Percentiles rank a stretch among this genome's conserved stretches.
Evolutionary conservation across 2,888 invertebrate genomes (phyloP).

Genomic region (Apamea monoglypha): DNA sequence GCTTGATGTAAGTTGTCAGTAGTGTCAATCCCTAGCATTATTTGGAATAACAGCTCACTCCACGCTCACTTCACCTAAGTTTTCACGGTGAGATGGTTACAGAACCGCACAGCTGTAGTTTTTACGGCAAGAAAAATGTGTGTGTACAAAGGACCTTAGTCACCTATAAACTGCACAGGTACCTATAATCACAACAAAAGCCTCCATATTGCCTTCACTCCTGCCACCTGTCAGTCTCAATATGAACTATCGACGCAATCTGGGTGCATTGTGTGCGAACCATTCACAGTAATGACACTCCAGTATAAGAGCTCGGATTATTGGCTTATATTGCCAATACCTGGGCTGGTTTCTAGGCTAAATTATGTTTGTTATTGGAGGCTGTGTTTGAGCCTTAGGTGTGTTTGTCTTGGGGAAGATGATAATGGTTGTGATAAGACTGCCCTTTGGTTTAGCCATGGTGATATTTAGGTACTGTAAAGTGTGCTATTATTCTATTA

Average conservation of each 20-base stretch:
- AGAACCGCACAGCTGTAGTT: no score
- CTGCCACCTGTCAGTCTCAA: conserved; percentile 49
- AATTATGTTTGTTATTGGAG: conserved; percentile 29
- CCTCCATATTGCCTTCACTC: conserved; percentile 50
- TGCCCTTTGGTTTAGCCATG: no score
- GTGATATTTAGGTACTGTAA: neutral
- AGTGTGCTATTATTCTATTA: neutral
- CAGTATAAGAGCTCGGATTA: conserved; percentile 49
- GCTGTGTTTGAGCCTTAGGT: neutral
- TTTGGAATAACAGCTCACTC: no score
- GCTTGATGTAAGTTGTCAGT: no score
- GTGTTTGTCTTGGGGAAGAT: neutral
- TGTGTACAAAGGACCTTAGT: neutral
- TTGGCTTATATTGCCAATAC: conserved; percentile 52
- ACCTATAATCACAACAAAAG: conserved; percentile 39
- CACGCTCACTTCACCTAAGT: no score
- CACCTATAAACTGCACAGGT: neutral
- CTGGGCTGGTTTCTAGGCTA: conserved; percentile 18
- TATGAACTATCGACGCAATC: conserved; percentile 62
- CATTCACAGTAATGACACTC: conserved; percentile 61
- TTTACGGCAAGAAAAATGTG: neutral
- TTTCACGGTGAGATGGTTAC: no score
- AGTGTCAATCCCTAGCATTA: no score
- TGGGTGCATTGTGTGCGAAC: conserved; percentile 59
- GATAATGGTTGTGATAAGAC: neutral